phyloP scores from a whole-genome alignment of 1,140 invertebrate species.

The Drosophila leontia region DNA sequence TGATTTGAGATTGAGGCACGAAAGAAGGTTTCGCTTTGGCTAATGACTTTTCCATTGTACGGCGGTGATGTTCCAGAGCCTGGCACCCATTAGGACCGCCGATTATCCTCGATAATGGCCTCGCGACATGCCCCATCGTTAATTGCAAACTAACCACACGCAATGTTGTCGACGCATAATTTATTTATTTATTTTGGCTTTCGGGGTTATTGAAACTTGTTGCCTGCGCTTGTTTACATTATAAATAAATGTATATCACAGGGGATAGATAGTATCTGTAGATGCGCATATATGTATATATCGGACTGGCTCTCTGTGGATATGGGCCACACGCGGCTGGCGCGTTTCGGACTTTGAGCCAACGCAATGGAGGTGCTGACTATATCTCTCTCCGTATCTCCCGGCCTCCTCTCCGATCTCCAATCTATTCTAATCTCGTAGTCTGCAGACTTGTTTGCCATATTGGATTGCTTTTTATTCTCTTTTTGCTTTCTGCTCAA shows the following conservation, averaged over 20 bases:
- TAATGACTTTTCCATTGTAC: constrained; percentile 30
- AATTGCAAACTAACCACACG: constrained; percentile 53
- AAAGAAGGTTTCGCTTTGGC: constrained; percentile 15
- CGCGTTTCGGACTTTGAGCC: constrained; percentile 64
- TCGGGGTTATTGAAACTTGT: constrained; percentile 77
- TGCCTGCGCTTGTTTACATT: constrained; percentile 68
- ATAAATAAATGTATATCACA: constrained; percentile 51
- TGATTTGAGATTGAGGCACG: constrained; percentile 16
- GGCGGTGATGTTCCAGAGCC: constrained; percentile 12
- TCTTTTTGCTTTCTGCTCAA: constrained; percentile 12
- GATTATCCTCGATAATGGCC: constrained; percentile 20
- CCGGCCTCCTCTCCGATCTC: constrained; percentile 27
- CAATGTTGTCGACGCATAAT: constrained; percentile 44
- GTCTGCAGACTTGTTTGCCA: constrained; percentile 58
- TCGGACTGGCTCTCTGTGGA: constrained; percentile 13
- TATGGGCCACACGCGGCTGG: constrained; percentile 35
- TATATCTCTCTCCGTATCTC: not conserved
- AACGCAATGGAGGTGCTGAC: constrained; percentile 38
- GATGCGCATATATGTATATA: constrained; percentile 16
- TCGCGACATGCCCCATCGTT: constrained; percentile 27
- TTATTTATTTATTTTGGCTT: constrained; percentile 49
- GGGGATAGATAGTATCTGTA: constrained; percentile 18
- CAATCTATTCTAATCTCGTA: constrained; percentile 45
- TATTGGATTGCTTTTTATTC: constrained; percentile 48
- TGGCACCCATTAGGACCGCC: constrained; percentile 45